Evolutionary conservation across 2,888 invertebrate genomes (phyloP), one percentile per base, ranked within the genome.

Genomic region (Congeria kusceri): DNA sequence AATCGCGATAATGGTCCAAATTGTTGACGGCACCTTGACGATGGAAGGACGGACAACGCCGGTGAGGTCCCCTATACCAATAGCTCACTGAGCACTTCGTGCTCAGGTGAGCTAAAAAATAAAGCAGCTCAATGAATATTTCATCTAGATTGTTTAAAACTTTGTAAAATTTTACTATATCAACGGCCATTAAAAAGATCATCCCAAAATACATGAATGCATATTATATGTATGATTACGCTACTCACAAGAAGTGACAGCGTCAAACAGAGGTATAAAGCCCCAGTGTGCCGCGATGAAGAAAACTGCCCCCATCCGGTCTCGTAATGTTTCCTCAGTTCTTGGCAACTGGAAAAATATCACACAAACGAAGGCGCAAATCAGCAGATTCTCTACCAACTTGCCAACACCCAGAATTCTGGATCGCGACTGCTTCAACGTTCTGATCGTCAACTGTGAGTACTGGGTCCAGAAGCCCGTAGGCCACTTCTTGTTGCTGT

Each of bases 231-330:
- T n/a, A n/a, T n/a, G 27, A 18, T 9, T 15, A 27, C 61, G 56
- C 13, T n/a, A 95, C 96, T 95, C 93, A 96, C 96, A 96, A 92
- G 96, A 96, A 92, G 96, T 96, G 47, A 97, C 95, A 63, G 96
- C 96, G 85, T 96, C 96, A 90, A 97, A 96, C 86, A 96, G 95
- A 23, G 96, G 96, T 91, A 96, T 96, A 75, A 97, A 94, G 96
- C 96, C 96, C 96, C 96, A 96, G 91, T 96, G 96, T 28, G 96
- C 96, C 65, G 96, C 96, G 75, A 96, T 96, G 93, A 96, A 97
- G 93, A 96, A 97, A 96, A 97, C 93, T 80, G 96, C 96, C 63
- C 96, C 96, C 93, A 96, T 96, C 80, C 96, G 95, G 92, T 97
- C 96, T 86, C 96, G 95, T 72, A 97, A 94, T 18, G 96, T 95